phyloP scores from a whole-genome alignment of 1,140 invertebrate genomes.

The Bombus affinis region DNA sequence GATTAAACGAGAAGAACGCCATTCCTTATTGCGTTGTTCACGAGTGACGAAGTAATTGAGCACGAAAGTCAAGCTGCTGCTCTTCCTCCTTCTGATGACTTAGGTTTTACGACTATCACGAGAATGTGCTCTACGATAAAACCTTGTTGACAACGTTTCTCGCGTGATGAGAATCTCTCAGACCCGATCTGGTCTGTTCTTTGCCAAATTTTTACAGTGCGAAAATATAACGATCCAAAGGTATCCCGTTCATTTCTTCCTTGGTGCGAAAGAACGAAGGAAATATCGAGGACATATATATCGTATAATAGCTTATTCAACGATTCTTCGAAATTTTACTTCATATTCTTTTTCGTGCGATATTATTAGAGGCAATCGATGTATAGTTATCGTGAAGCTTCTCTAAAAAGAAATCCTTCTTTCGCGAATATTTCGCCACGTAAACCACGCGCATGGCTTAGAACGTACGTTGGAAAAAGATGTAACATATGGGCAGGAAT shows the following conservation, averaged over 20 bases:
- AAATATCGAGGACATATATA: not conserved
- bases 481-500: too few relatives aligned
- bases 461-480: too few relatives aligned
- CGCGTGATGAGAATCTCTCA: slow-evolving; percentile 10
- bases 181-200: not conserved
- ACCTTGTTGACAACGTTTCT: slow-evolving; percentile 52
- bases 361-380: too few relatives aligned
- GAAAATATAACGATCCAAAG: not conserved
- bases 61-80: slow-evolving; percentile 37
- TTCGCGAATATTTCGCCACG: too few relatives aligned
- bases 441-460: too few relatives aligned
- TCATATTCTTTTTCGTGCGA: too few relatives aligned
- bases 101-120: slow-evolving; percentile 57
- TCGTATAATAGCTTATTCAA: too few relatives aligned
- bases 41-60: slow-evolving; percentile 53
- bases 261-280: not conserved
- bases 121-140: slow-evolving; percentile 40
- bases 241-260: not conserved
- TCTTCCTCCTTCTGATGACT: slow-evolving; percentile 58
- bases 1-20: slow-evolving; percentile 42
- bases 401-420: too few relatives aligned
- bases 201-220: not conserved
- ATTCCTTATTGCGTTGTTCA: slow-evolving; percentile 44
- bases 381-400: too few relatives aligned
- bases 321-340: too few relatives aligned